A percentile compares a stretch with the other conserved stretches of the same genome.
phyloP scores from a whole-genome alignment of 2,888 invertebrate species.

The Macroteleia sp. region DNA sequence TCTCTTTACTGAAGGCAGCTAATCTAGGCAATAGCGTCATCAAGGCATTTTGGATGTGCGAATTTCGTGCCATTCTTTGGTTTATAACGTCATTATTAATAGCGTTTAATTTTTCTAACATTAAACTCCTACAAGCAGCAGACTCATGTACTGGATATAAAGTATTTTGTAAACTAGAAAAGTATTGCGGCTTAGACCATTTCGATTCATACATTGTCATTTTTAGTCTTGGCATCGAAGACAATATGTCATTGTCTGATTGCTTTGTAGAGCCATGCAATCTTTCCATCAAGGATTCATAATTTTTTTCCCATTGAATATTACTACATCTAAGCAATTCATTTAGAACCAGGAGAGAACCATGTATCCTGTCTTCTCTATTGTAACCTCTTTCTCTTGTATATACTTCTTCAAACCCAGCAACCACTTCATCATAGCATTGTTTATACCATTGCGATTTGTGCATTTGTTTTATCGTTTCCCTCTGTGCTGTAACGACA shows the following conservation, averaged over 20 bases:
- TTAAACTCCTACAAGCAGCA: constrained; percentile 92
- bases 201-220: constrained; percentile 86
- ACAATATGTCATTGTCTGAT: constrained; percentile 85
- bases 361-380: constrained; percentile 96
- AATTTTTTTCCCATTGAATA: constrained; percentile 92
- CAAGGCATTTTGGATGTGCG: constrained; percentile 94
- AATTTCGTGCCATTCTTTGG: constrained; percentile 90
- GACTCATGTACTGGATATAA: constrained; percentile 90
- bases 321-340: constrained; percentile 96
- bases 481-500: constrained; percentile 97
- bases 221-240: constrained; percentile 86
- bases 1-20: constrained; percentile 95
- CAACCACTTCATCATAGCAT: constrained; percentile 95
- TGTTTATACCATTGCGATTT: constrained; percentile 96
- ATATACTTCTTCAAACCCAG: constrained; percentile 89
- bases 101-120: constrained; percentile 92
- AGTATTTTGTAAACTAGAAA: constrained; percentile 71
- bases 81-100: constrained; percentile 92
- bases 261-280: constrained; percentile 82
- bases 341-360: constrained; percentile 95
- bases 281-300: constrained; percentile 89
- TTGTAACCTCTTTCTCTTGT: constrained; percentile 90
- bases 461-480: constrained; percentile 96
- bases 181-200: constrained; percentile 76
- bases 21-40: constrained; percentile 94